Evolutionary conservation across 2,888 invertebrate genomes (phyloP).

Genomic region (Buathra laborator): DNA sequence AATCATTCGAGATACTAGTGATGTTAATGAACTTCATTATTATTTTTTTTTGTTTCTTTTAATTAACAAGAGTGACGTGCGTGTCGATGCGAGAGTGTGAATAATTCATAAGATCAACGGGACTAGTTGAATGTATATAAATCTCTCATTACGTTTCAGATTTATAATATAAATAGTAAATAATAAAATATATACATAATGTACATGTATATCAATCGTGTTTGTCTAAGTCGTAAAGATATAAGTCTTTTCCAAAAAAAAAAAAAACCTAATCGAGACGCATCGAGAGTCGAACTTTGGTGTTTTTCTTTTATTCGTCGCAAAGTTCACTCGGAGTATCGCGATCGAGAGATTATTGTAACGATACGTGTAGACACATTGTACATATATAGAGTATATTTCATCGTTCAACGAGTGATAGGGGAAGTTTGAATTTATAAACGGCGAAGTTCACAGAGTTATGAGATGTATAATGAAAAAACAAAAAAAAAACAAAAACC

Average conservation of each 20-base stretch:
- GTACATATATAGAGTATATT: slow-evolving; percentile 49
- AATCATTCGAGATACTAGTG: neutral
- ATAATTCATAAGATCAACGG: slow-evolving; percentile 41
- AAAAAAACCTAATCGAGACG: slow-evolving; percentile 32
- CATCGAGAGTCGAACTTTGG: neutral
- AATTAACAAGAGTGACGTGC: slow-evolving; percentile 3
- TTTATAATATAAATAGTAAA: slow-evolving; percentile 35
- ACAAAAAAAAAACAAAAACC: slow-evolving; percentile 10
- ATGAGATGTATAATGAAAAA: slow-evolving; percentile 22
- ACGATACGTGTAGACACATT: slow-evolving; percentile 45
- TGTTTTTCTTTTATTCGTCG: slow-evolving; percentile 27
- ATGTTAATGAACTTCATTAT: neutral
- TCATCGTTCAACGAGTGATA: slow-evolving; percentile 18
- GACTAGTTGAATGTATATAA: slow-evolving; percentile 59
- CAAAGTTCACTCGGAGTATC: slow-evolving; percentile 13
- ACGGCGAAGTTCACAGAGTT: slow-evolving; percentile 37
- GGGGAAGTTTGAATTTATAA: slow-evolving; percentile 30
- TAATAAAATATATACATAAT: slow-evolving; percentile 47
- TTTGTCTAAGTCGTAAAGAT: slow-evolving; percentile 47
- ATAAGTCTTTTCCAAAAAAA: slow-evolving; percentile 43
- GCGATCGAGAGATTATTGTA: slow-evolving; percentile 20
- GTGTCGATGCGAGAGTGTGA: slow-evolving; percentile 13
- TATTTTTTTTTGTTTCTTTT: neutral
- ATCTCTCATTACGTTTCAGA: slow-evolving; percentile 52
- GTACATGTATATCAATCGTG: slow-evolving; percentile 58